phyloP scores from a whole-genome alignment of 2,797 vertebrate species.

The Mormyrops attenuatus region DNA sequence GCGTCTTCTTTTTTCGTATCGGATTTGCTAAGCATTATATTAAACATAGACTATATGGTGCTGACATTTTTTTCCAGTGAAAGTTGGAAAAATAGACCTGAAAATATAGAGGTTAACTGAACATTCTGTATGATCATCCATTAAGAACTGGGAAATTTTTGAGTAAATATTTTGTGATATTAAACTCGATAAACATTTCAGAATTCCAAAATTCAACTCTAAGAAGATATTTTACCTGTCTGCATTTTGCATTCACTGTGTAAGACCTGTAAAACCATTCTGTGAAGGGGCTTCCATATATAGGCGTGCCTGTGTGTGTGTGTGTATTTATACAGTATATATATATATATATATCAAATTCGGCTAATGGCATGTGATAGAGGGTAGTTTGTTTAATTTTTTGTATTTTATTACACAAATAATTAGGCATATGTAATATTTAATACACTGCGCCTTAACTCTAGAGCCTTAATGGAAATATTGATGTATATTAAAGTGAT shows the following conservation, averaged over 20 bases:
- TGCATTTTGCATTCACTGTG: neutral
- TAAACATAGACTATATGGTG: neutral
- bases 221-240: neutral
- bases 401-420: neutral
- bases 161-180: neutral
- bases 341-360: neutral
- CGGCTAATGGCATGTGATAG: neutral
- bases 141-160: neutral
- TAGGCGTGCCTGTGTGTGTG: too few relatives aligned
- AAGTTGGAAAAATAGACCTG: neutral
- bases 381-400: neutral
- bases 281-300: neutral
- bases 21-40: neutral
- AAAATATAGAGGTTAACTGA: neutral
- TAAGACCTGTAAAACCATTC: neutral
- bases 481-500: neutral
- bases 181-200: neutral
- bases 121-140: neutral
- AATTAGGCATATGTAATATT: neutral
- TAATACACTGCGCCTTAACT: neutral
- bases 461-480: neutral
- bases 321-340: too few relatives aligned
- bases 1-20: slow-evolving; percentile 20
- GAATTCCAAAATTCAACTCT: neutral
- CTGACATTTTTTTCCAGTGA: neutral